Conservation (phyloP, 2,797 vertebrate genomes). For the Sebastes baramenuke region DNA sequence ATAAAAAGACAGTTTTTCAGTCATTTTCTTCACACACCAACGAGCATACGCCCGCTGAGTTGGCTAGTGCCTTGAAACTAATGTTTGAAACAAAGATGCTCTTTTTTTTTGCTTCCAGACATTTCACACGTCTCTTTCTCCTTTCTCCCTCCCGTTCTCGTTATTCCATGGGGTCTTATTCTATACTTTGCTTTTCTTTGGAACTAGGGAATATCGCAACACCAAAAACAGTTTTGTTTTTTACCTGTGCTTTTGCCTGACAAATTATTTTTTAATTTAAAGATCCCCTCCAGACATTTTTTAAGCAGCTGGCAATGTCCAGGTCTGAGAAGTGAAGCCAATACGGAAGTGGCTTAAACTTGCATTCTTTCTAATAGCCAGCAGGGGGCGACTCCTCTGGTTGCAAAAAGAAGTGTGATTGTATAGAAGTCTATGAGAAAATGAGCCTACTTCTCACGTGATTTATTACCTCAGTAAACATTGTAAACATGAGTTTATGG, state of each 20-base stretch:
- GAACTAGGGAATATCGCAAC: neutral
- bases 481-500: no score
- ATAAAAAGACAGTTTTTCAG: conserved; percentile 18
- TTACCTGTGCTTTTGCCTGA: neutral
- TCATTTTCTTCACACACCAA: conserved; percentile 41
- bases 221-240: no score
- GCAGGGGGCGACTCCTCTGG: no score
- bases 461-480: no score
- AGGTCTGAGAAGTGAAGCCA: no score
- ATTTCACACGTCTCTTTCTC: conserved; percentile 39
- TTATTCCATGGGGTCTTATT: neutral
- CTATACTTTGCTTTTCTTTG: neutral
- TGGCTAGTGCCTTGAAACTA: conserved; percentile 48
- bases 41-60: conserved; percentile 55
- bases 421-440: no score
- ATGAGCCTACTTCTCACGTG: no score
- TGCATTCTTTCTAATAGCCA: no score
- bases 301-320: neutral
- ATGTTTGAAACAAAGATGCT: conserved; percentile 62
- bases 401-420: no score
- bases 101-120: conserved; percentile 51
- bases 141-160: neutral
- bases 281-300: neutral
- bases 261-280: neutral
- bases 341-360: no score